A percentile compares a stretch with the other conserved stretches of the same genome.
These are phyloP conservation scores for Fulmarus glacialis DNA, from an alignment of 2,113 vertebrate genomes.

Conservation along the genomic window DNA sequence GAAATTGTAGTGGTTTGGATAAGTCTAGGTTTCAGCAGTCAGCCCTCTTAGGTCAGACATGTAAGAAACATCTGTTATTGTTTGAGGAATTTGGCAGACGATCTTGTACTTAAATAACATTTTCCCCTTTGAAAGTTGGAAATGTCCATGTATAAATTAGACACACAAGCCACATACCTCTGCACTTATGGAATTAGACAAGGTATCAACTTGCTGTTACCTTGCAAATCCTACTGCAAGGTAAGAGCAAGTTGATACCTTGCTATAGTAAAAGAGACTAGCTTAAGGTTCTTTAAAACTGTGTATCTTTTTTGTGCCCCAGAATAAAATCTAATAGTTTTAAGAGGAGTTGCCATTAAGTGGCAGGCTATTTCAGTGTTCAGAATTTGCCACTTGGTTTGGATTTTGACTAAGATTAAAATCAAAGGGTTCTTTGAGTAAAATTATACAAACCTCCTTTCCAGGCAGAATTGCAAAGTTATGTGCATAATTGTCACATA, in stretches of 20 bases:
- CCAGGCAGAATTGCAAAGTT: not conserved
- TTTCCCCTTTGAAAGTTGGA: constrained; percentile 36
- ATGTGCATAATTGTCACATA: not conserved
- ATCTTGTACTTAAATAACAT: constrained; percentile 31
- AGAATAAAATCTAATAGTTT: not conserved
- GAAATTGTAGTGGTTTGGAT: constrained; percentile 57
- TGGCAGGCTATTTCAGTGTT: not conserved
- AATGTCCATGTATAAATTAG: not conserved
- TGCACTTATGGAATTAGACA: not conserved
- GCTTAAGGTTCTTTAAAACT: not conserved
- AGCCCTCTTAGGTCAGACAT: constrained; percentile 23
- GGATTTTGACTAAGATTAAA: not conserved
- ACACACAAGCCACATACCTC: not conserved
- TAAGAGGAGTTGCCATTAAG: not conserved
- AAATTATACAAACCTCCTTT: not conserved
- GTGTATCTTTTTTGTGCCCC: not conserved
- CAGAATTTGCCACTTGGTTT: not conserved
- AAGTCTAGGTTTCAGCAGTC: constrained; percentile 26
- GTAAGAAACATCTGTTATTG: constrained; percentile 53
- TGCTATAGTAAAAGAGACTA: not conserved
- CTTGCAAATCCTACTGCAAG: not conserved
- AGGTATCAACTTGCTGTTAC: not conserved
- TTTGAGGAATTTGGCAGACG: constrained; percentile 40
- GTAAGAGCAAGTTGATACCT: not conserved
- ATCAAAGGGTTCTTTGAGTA: not conserved